phyloP scores from a whole-genome alignment of 2,797 vertebrate genomes.

The Syndactyla subalaris region DNA sequence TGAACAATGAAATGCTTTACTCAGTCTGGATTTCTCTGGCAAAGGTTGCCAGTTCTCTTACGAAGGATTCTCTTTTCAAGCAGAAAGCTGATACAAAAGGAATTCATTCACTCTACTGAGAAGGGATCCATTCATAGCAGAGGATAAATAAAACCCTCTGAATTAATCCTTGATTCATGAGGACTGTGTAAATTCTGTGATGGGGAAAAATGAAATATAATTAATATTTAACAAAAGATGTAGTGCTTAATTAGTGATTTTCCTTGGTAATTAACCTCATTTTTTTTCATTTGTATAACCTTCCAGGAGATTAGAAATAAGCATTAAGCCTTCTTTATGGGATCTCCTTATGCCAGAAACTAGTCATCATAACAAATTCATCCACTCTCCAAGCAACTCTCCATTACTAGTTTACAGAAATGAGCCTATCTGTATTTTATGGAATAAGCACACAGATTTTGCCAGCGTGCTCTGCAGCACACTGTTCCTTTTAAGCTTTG shows the following conservation, averaged over 20 bases:
- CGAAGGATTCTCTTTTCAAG: constrained; percentile 14
- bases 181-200: constrained; percentile 20
- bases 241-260: constrained; percentile 8
- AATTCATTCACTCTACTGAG: constrained; percentile 23
- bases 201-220: constrained; percentile 31
- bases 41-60: not conserved
- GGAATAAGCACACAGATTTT: not conserved
- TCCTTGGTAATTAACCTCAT: constrained; percentile 20
- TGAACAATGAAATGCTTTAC: constrained; percentile 13
- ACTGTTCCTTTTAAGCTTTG: not conserved
- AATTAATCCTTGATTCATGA: constrained; percentile 34
- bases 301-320: constrained; percentile 38
- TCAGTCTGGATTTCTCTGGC: not conserved
- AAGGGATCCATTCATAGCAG: constrained; percentile 23
- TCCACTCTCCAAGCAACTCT: not conserved
- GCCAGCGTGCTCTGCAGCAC: not conserved
- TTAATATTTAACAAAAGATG: constrained; percentile 55
- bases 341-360: not conserved
- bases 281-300: constrained; percentile 3
- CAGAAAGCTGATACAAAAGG: constrained; percentile 20
- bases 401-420: not conserved
- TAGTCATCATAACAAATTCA: not conserved
- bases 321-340: not conserved
- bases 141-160: constrained; percentile 16
- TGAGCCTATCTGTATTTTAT: not conserved